Conservation (phyloP, 2,797 vertebrate species). For the Tokudaia muenninki region DNA sequence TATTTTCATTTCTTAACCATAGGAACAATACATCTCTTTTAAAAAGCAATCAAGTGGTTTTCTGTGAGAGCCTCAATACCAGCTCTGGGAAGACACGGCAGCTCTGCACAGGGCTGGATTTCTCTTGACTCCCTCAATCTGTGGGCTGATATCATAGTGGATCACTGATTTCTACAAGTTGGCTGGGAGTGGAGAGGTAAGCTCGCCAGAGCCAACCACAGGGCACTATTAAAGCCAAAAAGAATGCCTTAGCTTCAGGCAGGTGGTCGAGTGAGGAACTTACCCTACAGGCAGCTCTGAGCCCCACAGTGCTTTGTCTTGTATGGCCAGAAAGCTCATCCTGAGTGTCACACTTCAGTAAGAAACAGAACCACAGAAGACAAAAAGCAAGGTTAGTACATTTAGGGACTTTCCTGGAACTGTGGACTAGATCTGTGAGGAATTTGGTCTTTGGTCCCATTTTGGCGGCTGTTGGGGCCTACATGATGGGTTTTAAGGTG, state of each 20-base stretch:
- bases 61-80: background rate
- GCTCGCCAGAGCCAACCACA: background rate
- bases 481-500: background rate
- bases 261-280: background rate
- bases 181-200: background rate
- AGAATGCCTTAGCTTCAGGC: background rate
- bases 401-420: background rate
- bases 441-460: background rate
- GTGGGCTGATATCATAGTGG: fast-evolving
- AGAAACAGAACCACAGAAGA: background rate
- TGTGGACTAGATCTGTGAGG: background rate
- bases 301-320: background rate
- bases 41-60: background rate
- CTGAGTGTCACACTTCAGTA: background rate
- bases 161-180: background rate
- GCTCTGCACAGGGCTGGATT: background rate
- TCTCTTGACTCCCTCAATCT: background rate
- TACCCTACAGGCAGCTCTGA: background rate
- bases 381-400: background rate
- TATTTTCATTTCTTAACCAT: constrained; percentile 38
- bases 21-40: background rate
- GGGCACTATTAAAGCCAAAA: background rate
- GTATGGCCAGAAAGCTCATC: background rate
- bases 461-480: background rate
- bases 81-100: background rate